These are phyloP conservation scores for Drosophila eugracilis DNA, from an alignment of 1,140 invertebrate genomes.

Conservation along the genomic window DNA sequence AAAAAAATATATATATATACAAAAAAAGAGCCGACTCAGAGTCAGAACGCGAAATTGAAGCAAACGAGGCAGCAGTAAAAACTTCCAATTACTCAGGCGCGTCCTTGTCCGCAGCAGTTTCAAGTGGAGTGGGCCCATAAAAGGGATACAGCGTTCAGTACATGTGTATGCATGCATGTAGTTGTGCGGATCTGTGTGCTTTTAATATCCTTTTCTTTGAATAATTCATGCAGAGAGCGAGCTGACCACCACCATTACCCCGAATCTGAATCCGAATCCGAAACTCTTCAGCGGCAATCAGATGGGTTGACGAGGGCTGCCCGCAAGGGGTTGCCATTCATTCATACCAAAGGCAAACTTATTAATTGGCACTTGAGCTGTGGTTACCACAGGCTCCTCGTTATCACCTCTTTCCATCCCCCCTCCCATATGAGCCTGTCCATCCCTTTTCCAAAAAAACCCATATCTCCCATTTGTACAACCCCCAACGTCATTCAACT, in stretches of 20 bases:
- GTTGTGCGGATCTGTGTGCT: slow-evolving; percentile 61
- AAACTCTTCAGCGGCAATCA: slow-evolving; percentile 67
- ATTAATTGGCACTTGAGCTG: slow-evolving; percentile 81
- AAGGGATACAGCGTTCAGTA: slow-evolving; percentile 27
- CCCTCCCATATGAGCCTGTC: neutral
- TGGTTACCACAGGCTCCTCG: slow-evolving; percentile 54
- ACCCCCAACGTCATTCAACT: slow-evolving; percentile 60
- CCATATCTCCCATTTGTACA: neutral
- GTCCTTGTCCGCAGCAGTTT: slow-evolving; percentile 21
- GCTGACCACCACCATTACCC: slow-evolving; percentile 44
- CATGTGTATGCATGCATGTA: slow-evolving; percentile 20
- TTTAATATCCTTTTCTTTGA: slow-evolving; percentile 82
- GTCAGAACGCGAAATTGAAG: slow-evolving; percentile 65
- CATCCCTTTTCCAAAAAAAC: neutral
- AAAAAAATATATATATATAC: no score
- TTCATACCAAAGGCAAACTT: slow-evolving; percentile 76
- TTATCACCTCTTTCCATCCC: neutral
- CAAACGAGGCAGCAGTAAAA: slow-evolving; percentile 81
- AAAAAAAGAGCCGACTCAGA: slow-evolving; percentile 25
- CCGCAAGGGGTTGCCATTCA: slow-evolving; percentile 54
- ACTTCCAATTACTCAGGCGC: slow-evolving; percentile 79
- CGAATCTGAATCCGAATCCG: slow-evolving; percentile 4
- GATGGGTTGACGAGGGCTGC: slow-evolving; percentile 55
- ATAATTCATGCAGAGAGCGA: slow-evolving; percentile 67
- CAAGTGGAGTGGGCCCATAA: slow-evolving; percentile 30